A percentile compares a stretch with the other conserved stretches of the same genome.
Conservation (phyloP, 2,113 vertebrate species). For the Acrocephalus kingi region DNA sequence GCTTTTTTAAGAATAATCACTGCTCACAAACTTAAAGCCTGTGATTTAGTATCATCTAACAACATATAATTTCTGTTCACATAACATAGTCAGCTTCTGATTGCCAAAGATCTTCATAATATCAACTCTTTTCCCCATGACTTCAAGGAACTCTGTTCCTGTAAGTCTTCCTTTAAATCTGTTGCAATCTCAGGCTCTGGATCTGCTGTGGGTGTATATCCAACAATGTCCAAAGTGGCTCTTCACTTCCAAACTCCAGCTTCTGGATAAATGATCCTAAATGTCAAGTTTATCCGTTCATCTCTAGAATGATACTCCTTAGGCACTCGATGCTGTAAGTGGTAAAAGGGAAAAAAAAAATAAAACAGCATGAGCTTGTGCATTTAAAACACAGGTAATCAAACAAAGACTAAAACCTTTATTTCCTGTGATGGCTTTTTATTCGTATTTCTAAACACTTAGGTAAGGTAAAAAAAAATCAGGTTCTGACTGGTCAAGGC, state of each 20-base stretch:
- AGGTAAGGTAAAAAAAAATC: not conserved
- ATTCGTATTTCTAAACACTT: not conserved
- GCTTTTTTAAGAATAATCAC: not conserved
- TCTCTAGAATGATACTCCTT: slow-evolving; percentile 93
- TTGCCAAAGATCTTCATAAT: not conserved
- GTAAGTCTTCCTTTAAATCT: not conserved
- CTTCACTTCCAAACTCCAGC: slow-evolving; percentile 51
- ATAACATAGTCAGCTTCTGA: not conserved
- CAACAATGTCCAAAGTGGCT: not conserved
- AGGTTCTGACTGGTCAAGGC: not conserved
- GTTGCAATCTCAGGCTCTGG: not conserved
- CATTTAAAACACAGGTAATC: not conserved
- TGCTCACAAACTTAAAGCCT: not conserved
- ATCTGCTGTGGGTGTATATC: not conserved
- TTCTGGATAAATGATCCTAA: slow-evolving; percentile 85
- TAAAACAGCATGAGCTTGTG: not conserved
- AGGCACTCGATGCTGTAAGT: slow-evolving; percentile 88
- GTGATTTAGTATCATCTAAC: not conserved
- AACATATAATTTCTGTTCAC: not conserved
- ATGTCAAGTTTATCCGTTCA: slow-evolving; percentile 91
- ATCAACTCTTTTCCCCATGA: not conserved
- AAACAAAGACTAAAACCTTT: not conserved
- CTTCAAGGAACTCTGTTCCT: not conserved
- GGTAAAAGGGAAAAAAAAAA: not conserved
- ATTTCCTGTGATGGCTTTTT: not conserved